Evolutionary conservation across 2,888 invertebrate species (phyloP).

Genomic region (Frankliniella fusca): DNA sequence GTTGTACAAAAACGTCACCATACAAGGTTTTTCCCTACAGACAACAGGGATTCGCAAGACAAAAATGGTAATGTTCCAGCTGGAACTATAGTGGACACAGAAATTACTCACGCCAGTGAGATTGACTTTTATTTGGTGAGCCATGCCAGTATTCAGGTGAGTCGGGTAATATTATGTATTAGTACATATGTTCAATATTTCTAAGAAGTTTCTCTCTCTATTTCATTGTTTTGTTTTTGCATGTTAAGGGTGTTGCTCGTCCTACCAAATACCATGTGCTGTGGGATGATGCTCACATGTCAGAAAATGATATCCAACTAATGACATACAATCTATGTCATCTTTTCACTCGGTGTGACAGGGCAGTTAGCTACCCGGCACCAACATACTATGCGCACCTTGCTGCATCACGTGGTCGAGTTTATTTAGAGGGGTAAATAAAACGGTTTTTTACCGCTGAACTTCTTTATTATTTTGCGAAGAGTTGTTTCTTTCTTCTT

Average conservation of each 20-base stretch:
- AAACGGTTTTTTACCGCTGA: background rate
- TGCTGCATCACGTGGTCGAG: conserved; percentile 67
- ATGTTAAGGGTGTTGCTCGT: conserved; percentile 71
- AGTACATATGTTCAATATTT: background rate
- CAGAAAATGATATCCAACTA: conserved; percentile 70
- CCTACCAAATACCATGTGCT: conserved; percentile 83
- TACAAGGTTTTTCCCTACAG: conserved; percentile 60
- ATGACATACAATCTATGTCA: conserved; percentile 81
- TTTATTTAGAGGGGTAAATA: conserved; percentile 46
- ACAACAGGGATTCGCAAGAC: conserved; percentile 48
- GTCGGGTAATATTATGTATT: background rate
- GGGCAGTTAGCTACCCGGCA: conserved; percentile 80
- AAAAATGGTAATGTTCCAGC: conserved; percentile 66
- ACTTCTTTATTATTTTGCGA: background rate
- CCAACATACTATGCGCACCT: conserved; percentile 85
- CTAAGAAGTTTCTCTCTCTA: background rate
- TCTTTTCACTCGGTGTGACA: conserved; percentile 75
- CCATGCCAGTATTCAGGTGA: conserved; percentile 52
- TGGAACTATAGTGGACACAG: conserved; percentile 80
- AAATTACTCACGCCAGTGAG: conserved; percentile 80
- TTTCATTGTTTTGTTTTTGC: conserved; percentile 25
- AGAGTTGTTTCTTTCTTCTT: background rate
- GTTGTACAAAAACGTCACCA: conserved; percentile 97
- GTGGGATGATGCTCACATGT: conserved; percentile 69
- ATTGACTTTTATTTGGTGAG: conserved; percentile 84